Conservation (phyloP, 2,113 vertebrate genomes). For the Oceanodroma tethys region DNA sequence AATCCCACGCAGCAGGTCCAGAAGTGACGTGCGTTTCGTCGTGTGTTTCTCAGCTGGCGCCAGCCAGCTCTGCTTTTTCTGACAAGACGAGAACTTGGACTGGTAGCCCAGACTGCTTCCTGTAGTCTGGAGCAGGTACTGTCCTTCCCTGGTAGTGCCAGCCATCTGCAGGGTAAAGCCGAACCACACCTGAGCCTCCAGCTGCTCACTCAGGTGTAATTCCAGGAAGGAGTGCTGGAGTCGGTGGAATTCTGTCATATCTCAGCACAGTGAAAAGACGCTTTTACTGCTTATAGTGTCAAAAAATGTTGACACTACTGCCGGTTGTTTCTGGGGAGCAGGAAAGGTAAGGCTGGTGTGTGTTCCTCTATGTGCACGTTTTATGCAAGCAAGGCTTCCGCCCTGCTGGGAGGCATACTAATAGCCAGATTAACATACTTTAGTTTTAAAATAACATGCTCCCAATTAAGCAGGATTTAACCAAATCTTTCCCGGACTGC, state of each 20-base stretch:
- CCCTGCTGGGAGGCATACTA: background rate
- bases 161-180: background rate
- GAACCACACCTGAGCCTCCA: background rate
- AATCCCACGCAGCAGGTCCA: background rate
- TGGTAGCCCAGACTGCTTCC: background rate
- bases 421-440: background rate
- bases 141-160: background rate
- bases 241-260: background rate
- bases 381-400: background rate
- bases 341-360: background rate
- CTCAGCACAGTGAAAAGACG: background rate
- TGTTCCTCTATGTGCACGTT: background rate
- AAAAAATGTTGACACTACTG: background rate
- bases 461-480: background rate
- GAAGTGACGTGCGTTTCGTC: rapidly evolving
- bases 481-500: background rate
- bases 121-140: background rate
- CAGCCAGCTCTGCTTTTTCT: background rate
- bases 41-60: background rate
- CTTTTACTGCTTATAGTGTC: background rate
- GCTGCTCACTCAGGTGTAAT: background rate
- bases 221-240: background rate
- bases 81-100: background rate
- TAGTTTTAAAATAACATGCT: background rate
- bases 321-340: background rate